Evolutionary conservation across 2,113 vertebrate genomes (phyloP).

Genomic region (Osmerus eperlanus): DNA sequence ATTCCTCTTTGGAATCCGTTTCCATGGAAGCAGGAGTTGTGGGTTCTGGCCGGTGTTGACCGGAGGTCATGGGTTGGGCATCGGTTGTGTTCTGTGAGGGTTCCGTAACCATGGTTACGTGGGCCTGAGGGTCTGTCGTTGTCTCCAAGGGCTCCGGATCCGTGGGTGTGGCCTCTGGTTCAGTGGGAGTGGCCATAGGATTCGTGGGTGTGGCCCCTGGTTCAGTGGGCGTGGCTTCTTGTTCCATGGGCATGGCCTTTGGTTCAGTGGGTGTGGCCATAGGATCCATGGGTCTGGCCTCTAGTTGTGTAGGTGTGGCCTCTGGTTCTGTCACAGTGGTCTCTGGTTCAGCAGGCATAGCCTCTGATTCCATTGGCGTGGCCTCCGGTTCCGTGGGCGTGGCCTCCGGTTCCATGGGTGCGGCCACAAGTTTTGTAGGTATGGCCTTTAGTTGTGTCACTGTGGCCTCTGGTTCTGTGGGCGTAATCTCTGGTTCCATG

Average conservation of each 20-base stretch:
- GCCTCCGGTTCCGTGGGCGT: too few species aligned
- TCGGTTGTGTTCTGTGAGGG: too few species aligned
- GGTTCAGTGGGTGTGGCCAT: neutral
- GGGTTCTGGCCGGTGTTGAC: too few species aligned
- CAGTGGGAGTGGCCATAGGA: neutral
- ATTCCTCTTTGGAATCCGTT: too few species aligned
- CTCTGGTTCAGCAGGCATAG: neutral
- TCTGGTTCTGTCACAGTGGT: neutral
- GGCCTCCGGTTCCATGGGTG: too few species aligned
- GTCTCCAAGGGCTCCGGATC: neutral
- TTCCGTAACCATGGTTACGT: too few species aligned
- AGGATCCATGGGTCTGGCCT: neutral
- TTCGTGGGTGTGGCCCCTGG: neutral
- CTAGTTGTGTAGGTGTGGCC: neutral
- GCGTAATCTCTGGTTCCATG: neutral
- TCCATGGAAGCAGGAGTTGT: too few species aligned
- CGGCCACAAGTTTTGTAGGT: too few species aligned
- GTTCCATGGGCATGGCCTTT: neutral
- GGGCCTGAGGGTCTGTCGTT: neutral
- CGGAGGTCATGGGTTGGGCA: too few species aligned
- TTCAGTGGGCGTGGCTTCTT: neutral
- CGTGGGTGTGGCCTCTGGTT: neutral
- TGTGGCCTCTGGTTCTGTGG: neutral
- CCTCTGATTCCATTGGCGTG: neutral
- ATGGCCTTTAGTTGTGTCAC: too few species aligned